phyloP scores from a whole-genome alignment of 2,797 vertebrate species.

The Brachymystax lenok region DNA sequence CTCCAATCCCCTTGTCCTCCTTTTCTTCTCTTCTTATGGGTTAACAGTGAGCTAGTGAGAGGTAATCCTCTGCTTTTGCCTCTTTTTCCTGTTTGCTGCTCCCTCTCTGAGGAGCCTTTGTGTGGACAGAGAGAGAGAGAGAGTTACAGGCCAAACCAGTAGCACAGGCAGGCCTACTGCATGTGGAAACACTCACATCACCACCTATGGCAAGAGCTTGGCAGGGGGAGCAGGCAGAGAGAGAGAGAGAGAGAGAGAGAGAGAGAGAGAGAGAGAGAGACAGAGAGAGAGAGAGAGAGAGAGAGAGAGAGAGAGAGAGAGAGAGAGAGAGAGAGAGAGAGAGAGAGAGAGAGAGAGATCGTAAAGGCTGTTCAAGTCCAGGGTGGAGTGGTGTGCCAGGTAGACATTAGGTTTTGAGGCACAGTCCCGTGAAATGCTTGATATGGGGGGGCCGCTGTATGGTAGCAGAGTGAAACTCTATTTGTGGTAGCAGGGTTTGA shows the following conservation, averaged over 20 bases:
- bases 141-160: conserved; percentile 62
- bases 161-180: conserved; percentile 66
- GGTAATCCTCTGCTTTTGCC: neutral
- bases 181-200: conserved; percentile 77
- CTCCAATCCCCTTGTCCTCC: neutral
- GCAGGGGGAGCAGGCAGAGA: conserved; percentile 19
- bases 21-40: neutral
- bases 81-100: neutral
- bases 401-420: too few species aligned
- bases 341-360: conserved; percentile 31
- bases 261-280: neutral
- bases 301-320: conserved; percentile 26
- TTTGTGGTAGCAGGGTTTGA: too few species aligned
- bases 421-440: too few species aligned
- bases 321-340: conserved; percentile 21
- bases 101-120: conserved; percentile 62
- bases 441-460: too few species aligned
- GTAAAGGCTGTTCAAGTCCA: too few species aligned
- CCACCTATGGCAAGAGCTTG: conserved; percentile 40
- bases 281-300: neutral
- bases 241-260: neutral
- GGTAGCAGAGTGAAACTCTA: too few species aligned
- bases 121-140: neutral
- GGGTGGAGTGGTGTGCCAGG: too few species aligned
- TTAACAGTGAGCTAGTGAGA: neutral